Base-by-base conservation (phyloP, 2,113 vertebrate species). In the Tachysurus vachellii region DNA sequence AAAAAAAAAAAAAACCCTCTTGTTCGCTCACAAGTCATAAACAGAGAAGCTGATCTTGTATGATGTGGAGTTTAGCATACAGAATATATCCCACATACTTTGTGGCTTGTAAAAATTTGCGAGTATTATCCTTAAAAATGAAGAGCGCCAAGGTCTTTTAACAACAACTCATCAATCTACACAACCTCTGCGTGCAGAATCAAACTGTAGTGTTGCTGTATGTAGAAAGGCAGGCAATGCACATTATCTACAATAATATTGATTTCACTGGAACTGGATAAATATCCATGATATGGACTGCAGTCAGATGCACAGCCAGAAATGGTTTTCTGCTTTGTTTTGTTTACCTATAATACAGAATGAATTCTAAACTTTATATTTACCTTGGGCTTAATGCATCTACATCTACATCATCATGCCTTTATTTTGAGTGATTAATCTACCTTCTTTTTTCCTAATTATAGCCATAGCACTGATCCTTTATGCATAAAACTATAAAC, bases 1-100 rank as follows among this genome's bases (percentile, higher is more conserved):
- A 85, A 82, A 89, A 36, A 36, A 36, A 87, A 85, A 73, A 36
- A 36, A 87, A 85, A 73, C 50, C 16, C 86, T 86, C 82, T 87
- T 64, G 61, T 86, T 88, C 88, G 23, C 79, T 77, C 66, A 56
- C 73, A 42, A 87, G 82, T 83, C 82, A 42, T 59, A 83, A 31
- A 42, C 86, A 82, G 66, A 83, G 68, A 85, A 87, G 59, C 66
- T 62, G 70, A 87, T 85, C 73, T 66, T 80, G 47, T 66, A 84
- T 81, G 82, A 85, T 87, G 82, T 81, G 70, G 64, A 28, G 68
- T 87, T 85, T 81, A 84, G 84, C 73, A 61, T 85, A 77, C 71
- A 76, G 56, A 82, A 42, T 47, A 31, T 85, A 82, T 89, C 86
- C 79, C 59, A 17, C 36, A 76, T 76, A 56, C 64, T 44, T 53